These are phyloP conservation scores for Phaenicophaeus curvirostris DNA, from an alignment of 2,797 vertebrate species.

Conservation along the genomic window DNA sequence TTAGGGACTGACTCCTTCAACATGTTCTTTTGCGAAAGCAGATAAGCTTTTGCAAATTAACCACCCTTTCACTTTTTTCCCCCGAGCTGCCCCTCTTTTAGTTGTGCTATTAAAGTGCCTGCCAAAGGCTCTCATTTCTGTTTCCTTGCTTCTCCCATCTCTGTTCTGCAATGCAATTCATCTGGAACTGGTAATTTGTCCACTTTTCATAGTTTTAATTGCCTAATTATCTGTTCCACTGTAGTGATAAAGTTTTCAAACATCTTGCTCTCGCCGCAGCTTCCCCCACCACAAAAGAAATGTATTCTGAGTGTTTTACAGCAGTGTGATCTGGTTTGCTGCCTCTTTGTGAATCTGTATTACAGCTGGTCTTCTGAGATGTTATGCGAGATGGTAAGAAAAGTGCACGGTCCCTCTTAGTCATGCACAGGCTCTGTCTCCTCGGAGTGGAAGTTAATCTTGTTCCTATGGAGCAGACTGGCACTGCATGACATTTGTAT, in stretches of 20 bases:
- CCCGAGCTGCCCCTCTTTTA: neutral
- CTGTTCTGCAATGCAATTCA: neutral
- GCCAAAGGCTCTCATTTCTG: neutral
- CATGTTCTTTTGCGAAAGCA: neutral
- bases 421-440: neutral
- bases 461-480: neutral
- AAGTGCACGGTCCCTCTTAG: neutral
- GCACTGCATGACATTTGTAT: neutral
- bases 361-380: neutral
- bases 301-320: neutral
- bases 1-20: neutral
- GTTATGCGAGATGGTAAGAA: neutral
- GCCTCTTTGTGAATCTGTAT: neutral
- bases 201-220: constrained; percentile 58
- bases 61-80: neutral
- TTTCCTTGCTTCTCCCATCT: neutral
- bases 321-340: neutral
- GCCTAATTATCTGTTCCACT: constrained; percentile 43
- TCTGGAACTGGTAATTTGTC: constrained; percentile 37
- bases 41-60: constrained; percentile 16
- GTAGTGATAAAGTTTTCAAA: constrained; percentile 39
- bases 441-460: neutral
- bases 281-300: neutral
- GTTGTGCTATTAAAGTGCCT: neutral
- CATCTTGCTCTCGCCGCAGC: neutral